A percentile compares a stretch with the other conserved stretches of the same genome.
These are phyloP conservation scores for Trachemys scripta DNA, from an alignment of 2,113 vertebrate genomes.

Conservation along the genomic window DNA sequence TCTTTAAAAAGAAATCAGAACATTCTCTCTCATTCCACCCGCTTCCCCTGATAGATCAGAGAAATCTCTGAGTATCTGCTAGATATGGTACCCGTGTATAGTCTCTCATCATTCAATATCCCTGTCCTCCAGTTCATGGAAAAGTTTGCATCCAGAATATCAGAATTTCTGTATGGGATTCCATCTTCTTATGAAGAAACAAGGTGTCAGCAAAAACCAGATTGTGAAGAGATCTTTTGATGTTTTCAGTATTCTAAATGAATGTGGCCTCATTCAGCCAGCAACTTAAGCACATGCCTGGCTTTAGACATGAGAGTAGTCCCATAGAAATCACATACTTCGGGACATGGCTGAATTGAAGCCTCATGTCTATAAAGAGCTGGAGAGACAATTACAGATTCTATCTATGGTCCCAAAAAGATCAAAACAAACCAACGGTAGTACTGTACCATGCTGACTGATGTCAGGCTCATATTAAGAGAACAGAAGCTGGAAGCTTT, in stretches of 20 bases:
- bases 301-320: conserved; percentile 43
- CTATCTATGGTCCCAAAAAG: conserved; percentile 53
- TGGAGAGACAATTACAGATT: conserved; percentile 59
- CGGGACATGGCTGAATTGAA: conserved; percentile 28
- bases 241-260: conserved; percentile 7
- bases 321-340: conserved; percentile 20
- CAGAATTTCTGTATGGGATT: conserved; percentile 5
- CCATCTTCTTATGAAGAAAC: not conserved
- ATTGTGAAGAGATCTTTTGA: not conserved
- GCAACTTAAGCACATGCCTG: conserved; percentile 35
- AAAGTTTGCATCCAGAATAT: not conserved
- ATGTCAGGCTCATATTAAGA: conserved; percentile 36
- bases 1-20: not conserved
- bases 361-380: conserved; percentile 51
- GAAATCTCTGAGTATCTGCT: not conserved
- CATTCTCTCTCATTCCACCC: not conserved
- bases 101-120: not conserved
- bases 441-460: conserved; percentile 23
- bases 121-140: not conserved
- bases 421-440: conserved; percentile 54
- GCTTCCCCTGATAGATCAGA: not conserved
- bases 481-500: conserved; percentile 16
- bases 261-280: conserved; percentile 28
- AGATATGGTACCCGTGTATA: not conserved
- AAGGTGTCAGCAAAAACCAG: not conserved